These are phyloP conservation scores for Miniopterus natalensis DNA, from an alignment of 2,113 vertebrate species.

Conservation along the genomic window DNA sequence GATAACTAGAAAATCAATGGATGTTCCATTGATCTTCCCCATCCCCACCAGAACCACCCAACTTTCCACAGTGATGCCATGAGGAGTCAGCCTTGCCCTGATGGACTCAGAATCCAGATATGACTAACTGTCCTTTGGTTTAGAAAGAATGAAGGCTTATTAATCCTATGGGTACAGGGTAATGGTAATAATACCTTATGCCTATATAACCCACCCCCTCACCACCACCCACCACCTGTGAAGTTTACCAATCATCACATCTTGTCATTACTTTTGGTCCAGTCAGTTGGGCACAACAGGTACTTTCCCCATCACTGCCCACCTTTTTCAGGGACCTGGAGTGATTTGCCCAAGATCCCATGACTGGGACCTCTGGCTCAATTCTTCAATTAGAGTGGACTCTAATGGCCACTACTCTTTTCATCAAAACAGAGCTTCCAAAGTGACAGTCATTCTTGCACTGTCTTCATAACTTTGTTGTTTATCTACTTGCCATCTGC, in stretches of 20 bases:
- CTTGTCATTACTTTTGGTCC: not conserved
- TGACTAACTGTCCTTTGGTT: slow-evolving; percentile 6
- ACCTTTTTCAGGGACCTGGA: not conserved
- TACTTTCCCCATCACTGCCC: not conserved
- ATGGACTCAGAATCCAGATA: slow-evolving; percentile 20
- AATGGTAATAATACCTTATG: not conserved
- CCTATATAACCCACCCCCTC: not conserved
- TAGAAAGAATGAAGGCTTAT: slow-evolving; percentile 36
- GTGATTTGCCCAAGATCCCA: not conserved
- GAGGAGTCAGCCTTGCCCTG: not conserved
- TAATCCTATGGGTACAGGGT: not conserved
- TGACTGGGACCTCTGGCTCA: not conserved
- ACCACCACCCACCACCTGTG: not conserved
- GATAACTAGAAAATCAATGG: not conserved
- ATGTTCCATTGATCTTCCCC: not conserved
- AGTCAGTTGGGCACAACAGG: not conserved
- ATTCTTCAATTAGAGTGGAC: not conserved
- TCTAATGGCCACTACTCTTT: not conserved
- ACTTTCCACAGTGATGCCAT: not conserved
- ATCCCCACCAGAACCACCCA: not conserved
- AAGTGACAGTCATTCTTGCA: not conserved
- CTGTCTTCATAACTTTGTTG: not conserved
- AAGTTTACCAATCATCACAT: not conserved
- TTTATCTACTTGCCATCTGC: not conserved
- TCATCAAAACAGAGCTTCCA: not conserved